A percentile compares a stretch with the other conserved stretches of the same genome.
phyloP scores from a whole-genome alignment of 92 coral and sea anemone species.

The Diadumene lineata region DNA sequence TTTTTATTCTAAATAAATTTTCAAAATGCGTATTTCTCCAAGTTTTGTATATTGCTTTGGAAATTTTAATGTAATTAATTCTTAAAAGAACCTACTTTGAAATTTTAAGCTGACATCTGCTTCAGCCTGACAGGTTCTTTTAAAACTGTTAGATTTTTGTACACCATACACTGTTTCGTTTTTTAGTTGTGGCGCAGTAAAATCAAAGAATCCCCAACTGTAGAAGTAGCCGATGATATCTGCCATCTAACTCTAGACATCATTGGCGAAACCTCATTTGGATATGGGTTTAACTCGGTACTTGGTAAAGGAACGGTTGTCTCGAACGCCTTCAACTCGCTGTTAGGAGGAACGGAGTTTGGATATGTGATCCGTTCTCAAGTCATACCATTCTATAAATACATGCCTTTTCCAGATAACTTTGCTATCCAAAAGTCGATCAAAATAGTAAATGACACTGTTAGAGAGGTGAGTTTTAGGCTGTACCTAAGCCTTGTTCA shows the following conservation, averaged over 20 bases:
- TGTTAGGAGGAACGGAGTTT: slow-evolving; percentile 38
- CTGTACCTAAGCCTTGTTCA: no score
- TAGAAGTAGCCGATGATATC: slow-evolving; percentile 44
- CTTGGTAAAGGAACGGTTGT: slow-evolving; percentile 51
- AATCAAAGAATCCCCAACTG: slow-evolving; percentile 15
- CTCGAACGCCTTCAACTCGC: slow-evolving; percentile 43
- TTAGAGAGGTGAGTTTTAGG: slow-evolving; percentile 54
- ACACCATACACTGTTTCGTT: no score
- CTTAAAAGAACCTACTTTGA: no score
- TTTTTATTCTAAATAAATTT: no score
- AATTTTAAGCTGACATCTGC: no score
- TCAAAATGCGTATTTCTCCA: no score
- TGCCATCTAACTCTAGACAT: slow-evolving; percentile 68
- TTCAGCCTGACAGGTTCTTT: no score
- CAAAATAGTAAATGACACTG: slow-evolving; percentile 52
- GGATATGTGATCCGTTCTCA: slow-evolving; percentile 28
- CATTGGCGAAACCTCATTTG: slow-evolving; percentile 70
- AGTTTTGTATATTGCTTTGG: no score
- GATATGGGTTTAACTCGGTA: slow-evolving; percentile 64
- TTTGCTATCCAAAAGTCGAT: slow-evolving; percentile 31
- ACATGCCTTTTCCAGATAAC: slow-evolving; percentile 55
- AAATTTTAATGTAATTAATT: no score
- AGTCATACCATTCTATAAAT: slow-evolving; percentile 57
- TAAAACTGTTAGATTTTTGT: no score
- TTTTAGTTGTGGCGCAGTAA: slow-evolving; percentile 37